Evolutionary conservation across 2,797 vertebrate genomes (phyloP).

Genomic region (Diplodus puntazzo): DNA sequence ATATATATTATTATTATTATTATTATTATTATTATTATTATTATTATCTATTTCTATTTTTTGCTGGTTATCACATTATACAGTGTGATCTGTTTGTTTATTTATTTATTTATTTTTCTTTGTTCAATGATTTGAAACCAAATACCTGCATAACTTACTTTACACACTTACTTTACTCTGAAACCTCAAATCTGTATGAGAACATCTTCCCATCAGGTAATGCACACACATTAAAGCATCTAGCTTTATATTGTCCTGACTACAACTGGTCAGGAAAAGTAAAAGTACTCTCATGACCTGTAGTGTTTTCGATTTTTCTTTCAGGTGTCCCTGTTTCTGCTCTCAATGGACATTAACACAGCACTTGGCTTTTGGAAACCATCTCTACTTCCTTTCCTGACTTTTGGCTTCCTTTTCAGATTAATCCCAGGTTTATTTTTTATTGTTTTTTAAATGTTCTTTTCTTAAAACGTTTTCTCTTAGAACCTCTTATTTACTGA

Average conservation of each 20-base stretch:
- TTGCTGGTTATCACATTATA: no score
- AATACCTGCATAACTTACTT: no score
- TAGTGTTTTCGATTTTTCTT: neutral
- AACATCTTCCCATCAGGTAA: slow-evolving; percentile 8
- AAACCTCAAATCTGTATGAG: slow-evolving; percentile 24
- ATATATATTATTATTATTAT: no score
- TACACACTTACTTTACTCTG: slow-evolving; percentile 14
- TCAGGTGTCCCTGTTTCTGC: neutral
- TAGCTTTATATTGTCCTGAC: no score
- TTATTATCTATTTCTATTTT: no score
- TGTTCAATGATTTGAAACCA: no score
- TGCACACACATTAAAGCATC: slow-evolving; percentile 3
- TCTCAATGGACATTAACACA: neutral
- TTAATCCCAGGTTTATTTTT: neutral
- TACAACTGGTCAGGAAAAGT: neutral
- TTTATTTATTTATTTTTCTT: no score
- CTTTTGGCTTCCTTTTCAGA: neutral
- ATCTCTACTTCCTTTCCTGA: neutral
- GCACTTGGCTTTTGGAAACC: neutral
- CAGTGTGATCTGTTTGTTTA: no score
- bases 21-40: no score
- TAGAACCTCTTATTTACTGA: neutral
- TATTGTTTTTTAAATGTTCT: neutral
- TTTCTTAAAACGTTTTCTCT: neutral
- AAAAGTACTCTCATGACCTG: neutral